Evolutionary conservation across 2,888 invertebrate genomes (phyloP).

Genomic region (Sepiola atlantica): DNA sequence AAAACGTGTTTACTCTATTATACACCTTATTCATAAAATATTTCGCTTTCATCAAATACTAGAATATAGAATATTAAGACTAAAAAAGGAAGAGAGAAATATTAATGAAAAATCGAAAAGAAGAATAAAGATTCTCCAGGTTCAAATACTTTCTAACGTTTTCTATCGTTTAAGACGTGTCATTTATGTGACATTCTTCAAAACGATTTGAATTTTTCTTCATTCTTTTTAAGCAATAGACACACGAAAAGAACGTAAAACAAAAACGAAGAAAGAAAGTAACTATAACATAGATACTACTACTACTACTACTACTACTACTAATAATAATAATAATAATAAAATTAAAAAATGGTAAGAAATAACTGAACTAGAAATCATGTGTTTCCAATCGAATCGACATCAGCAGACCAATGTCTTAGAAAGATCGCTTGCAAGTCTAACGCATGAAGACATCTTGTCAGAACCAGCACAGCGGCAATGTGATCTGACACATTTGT

Average conservation of each 20-base stretch:
- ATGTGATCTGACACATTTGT: constrained; percentile 19
- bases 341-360: not conserved
- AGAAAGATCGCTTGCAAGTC: not conserved
- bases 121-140: not conserved
- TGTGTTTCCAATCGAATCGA: not conserved
- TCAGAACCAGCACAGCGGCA: not conserved
- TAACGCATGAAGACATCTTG: not conserved
- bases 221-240: too few relatives aligned
- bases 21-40: too few relatives aligned
- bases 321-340: not conserved
- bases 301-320: too few relatives aligned
- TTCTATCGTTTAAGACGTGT: not conserved
- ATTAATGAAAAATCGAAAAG: too few relatives aligned
- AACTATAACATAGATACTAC: too few relatives aligned
- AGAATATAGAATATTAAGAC: too few relatives aligned
- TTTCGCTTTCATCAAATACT: too few relatives aligned
- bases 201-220: not conserved
- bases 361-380: not conserved
- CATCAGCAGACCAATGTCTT: constrained; percentile 2
- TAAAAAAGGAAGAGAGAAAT: too few relatives aligned
- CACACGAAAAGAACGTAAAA: too few relatives aligned
- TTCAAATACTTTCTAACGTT: not conserved
- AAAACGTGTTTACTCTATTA: too few relatives aligned
- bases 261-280: too few relatives aligned
- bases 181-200: not conserved